A percentile compares a stretch with the other conserved stretches of the same genome.
phyloP scores from a whole-genome alignment of 2,797 vertebrate genomes.

The Tapera naevia region DNA sequence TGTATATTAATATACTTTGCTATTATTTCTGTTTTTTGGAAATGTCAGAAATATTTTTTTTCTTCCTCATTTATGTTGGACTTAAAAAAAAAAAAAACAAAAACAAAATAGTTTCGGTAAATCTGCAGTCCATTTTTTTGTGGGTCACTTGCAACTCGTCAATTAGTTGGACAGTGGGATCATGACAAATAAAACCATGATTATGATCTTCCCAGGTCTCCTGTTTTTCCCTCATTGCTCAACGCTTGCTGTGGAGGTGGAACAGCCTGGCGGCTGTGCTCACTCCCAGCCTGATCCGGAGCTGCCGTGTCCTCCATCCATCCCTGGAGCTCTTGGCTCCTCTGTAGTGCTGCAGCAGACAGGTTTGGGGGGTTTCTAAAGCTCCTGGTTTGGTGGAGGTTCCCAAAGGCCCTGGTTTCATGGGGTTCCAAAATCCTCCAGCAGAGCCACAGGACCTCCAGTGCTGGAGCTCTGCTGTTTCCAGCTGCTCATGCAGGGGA shows the following conservation, averaged over 20 bases:
- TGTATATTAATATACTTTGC: constrained; percentile 81
- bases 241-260: accelerated
- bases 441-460: too few relatives aligned
- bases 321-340: background rate
- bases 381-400: too few relatives aligned
- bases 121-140: constrained; percentile 59
- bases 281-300: accelerated
- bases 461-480: too few relatives aligned
- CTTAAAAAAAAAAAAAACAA: constrained; percentile 68
- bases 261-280: background rate
- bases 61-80: constrained; percentile 87
- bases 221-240: constrained; percentile 59
- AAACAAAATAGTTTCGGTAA: constrained; percentile 61
- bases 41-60: constrained; percentile 80
- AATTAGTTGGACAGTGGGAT: constrained; percentile 68
- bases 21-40: constrained; percentile 79
- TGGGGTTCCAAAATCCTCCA: too few relatives aligned
- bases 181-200: constrained; percentile 75
- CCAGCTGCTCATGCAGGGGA: accelerated
- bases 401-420: too few relatives aligned
- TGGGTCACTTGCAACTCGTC: constrained; percentile 71
- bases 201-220: constrained; percentile 31
- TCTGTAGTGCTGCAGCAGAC: too few relatives aligned
- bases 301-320: background rate
- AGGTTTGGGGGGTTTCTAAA: too few relatives aligned